Evolutionary conservation across 53 echinoderm and acorn worm genomes (phyloP).

Genomic region (Stichopus horrens): DNA sequence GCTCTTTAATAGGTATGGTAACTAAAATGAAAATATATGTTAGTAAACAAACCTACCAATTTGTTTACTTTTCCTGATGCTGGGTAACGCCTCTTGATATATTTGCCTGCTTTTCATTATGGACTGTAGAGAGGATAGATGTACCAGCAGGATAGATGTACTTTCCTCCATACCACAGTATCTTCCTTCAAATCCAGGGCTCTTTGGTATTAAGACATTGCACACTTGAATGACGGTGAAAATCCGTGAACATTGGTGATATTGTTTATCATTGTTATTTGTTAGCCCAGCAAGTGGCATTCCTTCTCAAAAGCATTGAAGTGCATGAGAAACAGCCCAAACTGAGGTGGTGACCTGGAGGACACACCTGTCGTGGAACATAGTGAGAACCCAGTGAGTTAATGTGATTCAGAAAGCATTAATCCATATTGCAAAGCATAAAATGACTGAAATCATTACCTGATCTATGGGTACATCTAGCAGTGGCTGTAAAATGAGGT

Average conservation of each 20-base stretch:
- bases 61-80: constrained; percentile 9
- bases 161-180: neutral
- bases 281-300: neutral
- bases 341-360: neutral
- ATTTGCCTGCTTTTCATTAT: neutral
- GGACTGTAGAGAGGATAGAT: neutral
- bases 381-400: no score
- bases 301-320: neutral
- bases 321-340: neutral
- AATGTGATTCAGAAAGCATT: no score
- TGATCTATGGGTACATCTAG: no score
- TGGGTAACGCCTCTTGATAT: neutral
- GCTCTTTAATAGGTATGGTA: no score
- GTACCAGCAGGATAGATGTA: neutral
- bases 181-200: neutral
- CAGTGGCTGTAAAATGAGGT: no score
- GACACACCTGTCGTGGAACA: no score
- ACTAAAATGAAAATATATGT: neutral
- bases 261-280: neutral
- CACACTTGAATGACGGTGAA: neutral
- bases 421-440: no score
- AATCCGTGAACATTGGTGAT: neutral
- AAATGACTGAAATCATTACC: no score
- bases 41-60: neutral
- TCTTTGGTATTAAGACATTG: neutral